phyloP scores from a whole-genome alignment of 2,888 invertebrate species.

The Liposcelis brunnea region DNA sequence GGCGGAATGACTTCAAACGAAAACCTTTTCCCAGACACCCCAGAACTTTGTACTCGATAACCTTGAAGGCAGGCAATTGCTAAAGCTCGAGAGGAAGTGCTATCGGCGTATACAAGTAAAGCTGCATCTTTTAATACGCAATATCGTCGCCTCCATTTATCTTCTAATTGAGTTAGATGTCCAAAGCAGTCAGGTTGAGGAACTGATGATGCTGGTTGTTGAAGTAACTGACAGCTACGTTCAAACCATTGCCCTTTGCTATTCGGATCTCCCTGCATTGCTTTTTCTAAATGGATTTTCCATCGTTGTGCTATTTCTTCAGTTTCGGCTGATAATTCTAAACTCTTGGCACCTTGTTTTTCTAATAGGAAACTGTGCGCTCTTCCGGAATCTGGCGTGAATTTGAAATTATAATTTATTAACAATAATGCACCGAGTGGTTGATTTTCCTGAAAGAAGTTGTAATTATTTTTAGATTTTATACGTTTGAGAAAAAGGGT shows the following conservation, averaged over 20 bases:
- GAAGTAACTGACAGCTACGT: constrained; percentile 10
- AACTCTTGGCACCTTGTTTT: constrained; percentile 48
- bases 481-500: no score
- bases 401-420: constrained; percentile 56
- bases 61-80: constrained; percentile 91
- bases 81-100: constrained; percentile 70
- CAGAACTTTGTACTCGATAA: constrained; percentile 72
- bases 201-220: constrained; percentile 23
- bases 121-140: constrained; percentile 92
- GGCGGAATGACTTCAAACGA: constrained; percentile 84
- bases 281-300: constrained; percentile 33
- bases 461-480: no score
- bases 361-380: constrained; percentile 45
- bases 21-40: constrained; percentile 68
- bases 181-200: constrained; percentile 81
- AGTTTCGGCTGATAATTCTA: constrained; percentile 66
- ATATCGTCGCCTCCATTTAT: constrained; percentile 75
- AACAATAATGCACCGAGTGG: constrained; percentile 81
- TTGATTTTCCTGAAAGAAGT: constrained; percentile 60
- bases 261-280: not conserved
- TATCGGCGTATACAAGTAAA: constrained; percentile 82
- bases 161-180: constrained; percentile 68
- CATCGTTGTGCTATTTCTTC: constrained; percentile 55
- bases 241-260: constrained; percentile 26
- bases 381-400: constrained; percentile 46